Conservation (phyloP, 1,140 invertebrate species). For the Adoxophyes honmai region DNA sequence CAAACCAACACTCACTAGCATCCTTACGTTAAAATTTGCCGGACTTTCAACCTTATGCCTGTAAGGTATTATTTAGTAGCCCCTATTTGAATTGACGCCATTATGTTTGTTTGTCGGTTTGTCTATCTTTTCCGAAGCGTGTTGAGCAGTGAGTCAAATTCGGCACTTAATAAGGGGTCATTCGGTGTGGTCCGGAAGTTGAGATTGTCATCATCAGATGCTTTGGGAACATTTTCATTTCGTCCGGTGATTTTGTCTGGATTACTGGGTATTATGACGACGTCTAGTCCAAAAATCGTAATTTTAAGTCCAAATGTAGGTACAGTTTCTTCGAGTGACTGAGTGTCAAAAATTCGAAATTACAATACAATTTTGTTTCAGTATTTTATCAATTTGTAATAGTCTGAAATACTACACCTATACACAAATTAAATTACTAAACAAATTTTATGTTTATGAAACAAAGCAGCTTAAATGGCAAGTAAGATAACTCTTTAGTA, state of each 20-base stretch:
- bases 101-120: constrained; percentile 22
- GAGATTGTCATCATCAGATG: constrained; percentile 41
- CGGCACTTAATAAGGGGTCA: constrained; percentile 38
- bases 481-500: no score
- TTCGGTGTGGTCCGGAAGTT: constrained; percentile 58
- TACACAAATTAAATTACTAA: no score
- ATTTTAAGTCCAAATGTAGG: no score
- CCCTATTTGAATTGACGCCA: neutral
- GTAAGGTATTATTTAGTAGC: neutral
- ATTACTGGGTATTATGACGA: constrained; percentile 28
- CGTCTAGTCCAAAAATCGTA: neutral
- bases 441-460: no score
- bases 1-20: neutral
- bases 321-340: no score
- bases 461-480: no score
- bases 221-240: constrained; percentile 40
- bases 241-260: constrained; percentile 30
- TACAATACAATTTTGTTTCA: no score
- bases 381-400: no score
- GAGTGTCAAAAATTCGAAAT: no score
- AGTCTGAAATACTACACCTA: no score
- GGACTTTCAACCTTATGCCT: neutral
- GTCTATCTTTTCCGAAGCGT: constrained; percentile 33
- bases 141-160: constrained; percentile 26
- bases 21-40: neutral